Conservation (phyloP, 2,797 vertebrate species). For the Paedocypris micromegethes region DNA sequence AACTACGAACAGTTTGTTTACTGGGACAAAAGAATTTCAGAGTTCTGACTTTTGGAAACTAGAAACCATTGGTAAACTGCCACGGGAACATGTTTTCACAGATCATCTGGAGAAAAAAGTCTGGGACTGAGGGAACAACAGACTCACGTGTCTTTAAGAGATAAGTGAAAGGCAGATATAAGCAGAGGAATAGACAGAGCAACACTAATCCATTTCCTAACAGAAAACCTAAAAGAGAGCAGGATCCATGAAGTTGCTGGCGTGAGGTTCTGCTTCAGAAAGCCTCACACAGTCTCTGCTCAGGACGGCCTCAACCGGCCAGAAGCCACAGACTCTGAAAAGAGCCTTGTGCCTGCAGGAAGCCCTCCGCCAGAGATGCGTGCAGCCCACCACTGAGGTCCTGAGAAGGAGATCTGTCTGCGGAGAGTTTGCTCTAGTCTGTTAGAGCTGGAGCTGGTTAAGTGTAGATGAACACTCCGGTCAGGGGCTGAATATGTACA, state of each 20-base stretch:
- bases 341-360: conserved; percentile 4
- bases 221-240: conserved; percentile 8
- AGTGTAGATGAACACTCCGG: conserved; percentile 29
- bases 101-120: not conserved
- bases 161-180: conserved; percentile 26
- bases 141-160: conserved; percentile 15
- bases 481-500: conserved; percentile 13
- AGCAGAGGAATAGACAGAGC: conserved; percentile 1
- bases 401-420: conserved; percentile 6
- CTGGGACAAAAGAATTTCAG: no score
- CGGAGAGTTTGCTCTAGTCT: conserved; percentile 34
- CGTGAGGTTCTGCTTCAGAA: no score
- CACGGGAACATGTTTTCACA: no score
- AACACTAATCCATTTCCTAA: not conserved
- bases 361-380: conserved; percentile 13
- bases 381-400: conserved; percentile 8
- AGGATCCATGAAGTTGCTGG: not conserved
- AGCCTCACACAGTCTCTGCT: conserved; percentile 8
- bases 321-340: conserved; percentile 16
- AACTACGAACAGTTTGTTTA: no score
- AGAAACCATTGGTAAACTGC: no score
- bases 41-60: no score
- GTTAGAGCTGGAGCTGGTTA: conserved; percentile 25
- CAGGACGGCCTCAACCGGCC: conserved; percentile 7
- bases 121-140: conserved; percentile 16